Evolutionary conservation across 2,113 vertebrate species (phyloP).

Genomic region (Erpornis zantholeuca): DNA sequence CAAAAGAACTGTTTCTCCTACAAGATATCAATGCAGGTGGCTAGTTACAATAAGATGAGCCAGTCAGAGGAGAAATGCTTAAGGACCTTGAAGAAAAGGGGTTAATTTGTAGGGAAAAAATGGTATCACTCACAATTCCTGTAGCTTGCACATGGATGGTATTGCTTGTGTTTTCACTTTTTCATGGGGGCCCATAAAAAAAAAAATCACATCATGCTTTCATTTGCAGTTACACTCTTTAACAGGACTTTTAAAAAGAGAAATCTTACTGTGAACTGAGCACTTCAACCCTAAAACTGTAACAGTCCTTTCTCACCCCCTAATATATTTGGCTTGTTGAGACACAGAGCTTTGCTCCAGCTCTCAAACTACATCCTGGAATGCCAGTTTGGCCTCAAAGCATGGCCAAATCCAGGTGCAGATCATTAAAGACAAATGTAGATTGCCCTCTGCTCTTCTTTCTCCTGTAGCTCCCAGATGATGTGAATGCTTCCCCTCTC

Average conservation of each 20-base stretch:
- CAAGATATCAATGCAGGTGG: background rate
- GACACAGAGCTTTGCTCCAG: background rate
- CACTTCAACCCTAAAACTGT: background rate
- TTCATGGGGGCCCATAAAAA: background rate
- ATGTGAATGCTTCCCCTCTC: background rate
- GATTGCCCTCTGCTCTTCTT: background rate
- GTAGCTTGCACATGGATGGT: background rate
- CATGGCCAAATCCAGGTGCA: slow-evolving; percentile 9
- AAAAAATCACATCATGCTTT: background rate
- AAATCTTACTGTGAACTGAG: background rate
- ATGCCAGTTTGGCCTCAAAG: background rate
- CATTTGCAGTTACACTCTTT: background rate
- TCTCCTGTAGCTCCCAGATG: background rate
- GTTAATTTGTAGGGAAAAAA: background rate
- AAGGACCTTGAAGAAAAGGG: background rate
- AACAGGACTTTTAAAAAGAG: background rate
- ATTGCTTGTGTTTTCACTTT: background rate
- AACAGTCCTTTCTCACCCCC: background rate
- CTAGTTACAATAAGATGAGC: background rate
- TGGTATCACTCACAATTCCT: background rate
- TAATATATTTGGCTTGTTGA: background rate
- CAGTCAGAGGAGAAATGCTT: background rate
- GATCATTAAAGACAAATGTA: background rate
- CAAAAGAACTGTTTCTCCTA: background rate
- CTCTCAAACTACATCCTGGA: background rate